Evolutionary conservation across 2,113 vertebrate genomes (phyloP).

Genomic region (Gracilinanus agilis): DNA sequence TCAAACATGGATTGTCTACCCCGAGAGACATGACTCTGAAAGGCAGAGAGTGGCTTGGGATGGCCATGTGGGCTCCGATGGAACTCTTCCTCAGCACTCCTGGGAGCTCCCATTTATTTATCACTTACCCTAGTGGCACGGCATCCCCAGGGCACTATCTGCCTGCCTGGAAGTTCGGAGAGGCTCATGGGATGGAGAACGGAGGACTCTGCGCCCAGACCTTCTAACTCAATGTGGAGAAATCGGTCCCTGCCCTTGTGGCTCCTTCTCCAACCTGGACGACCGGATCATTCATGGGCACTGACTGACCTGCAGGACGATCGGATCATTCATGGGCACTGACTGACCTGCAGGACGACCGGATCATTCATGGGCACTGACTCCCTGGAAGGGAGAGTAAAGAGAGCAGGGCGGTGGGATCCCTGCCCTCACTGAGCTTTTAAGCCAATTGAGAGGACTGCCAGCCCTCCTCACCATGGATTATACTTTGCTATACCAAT

Average conservation of each 20-base stretch:
- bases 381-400: neutral
- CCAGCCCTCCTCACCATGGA: neutral
- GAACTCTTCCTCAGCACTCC: neutral
- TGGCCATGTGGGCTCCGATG: neutral
- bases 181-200: neutral
- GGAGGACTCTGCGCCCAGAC: neutral
- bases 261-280: neutral
- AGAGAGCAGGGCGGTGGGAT: neutral
- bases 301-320: no score
- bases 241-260: neutral
- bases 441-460: neutral
- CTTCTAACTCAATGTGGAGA: neutral
- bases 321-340: neutral
- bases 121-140: neutral
- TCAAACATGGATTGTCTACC: neutral
- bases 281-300: neutral
- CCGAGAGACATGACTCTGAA: neutral
- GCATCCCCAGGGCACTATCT: neutral
- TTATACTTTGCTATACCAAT: neutral
- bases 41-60: neutral
- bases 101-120: neutral
- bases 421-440: neutral
- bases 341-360: neutral
- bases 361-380: neutral
- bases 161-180: neutral